A percentile compares a stretch with the other conserved stretches of the same genome.
These are phyloP conservation scores for Globicephala melas DNA, from an alignment of 2,113 vertebrate species.

Conservation along the genomic window DNA sequence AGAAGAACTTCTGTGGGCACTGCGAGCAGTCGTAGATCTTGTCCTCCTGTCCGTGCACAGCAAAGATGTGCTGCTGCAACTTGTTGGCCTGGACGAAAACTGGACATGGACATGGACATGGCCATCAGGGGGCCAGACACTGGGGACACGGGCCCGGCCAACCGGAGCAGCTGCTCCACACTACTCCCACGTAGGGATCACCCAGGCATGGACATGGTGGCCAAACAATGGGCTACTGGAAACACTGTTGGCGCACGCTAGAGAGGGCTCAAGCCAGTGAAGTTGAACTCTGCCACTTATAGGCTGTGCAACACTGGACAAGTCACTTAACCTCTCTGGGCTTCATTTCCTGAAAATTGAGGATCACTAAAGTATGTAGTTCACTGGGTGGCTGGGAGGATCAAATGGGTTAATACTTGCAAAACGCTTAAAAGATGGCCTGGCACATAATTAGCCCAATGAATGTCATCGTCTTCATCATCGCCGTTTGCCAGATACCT, in stretches of 20 bases:
- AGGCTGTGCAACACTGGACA: not conserved
- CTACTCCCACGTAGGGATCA: not conserved
- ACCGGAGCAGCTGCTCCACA: fast-evolving
- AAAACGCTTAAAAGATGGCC: not conserved
- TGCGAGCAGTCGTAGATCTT: slow-evolving; percentile 99
- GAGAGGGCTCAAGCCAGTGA: not conserved
- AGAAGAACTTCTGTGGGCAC: slow-evolving; percentile 99
- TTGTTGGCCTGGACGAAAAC: slow-evolving; percentile 99
- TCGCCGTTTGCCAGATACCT: not conserved
- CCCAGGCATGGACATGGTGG: fast-evolving
- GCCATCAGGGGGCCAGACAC: slow-evolving; percentile 51
- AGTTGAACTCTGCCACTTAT: not conserved
- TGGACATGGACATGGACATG: slow-evolving; percentile 71
- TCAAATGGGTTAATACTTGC: no score
- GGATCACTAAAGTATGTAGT: not conserved
- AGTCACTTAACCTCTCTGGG: not conserved
- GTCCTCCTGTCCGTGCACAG: slow-evolving; percentile 97
- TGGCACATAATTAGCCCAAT: no score
- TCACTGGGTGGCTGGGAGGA: not conserved
- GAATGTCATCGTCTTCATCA: no score
- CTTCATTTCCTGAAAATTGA: not conserved
- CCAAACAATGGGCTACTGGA: fast-evolving
- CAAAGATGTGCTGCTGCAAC: slow-evolving; percentile 99
- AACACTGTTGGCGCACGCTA: not conserved
- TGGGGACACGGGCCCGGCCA: not conserved